Percentiles rank a stretch among this genome's conserved stretches.
Evolutionary conservation across 92 coral and sea anemone species (phyloP).

Genomic region (Anthopleura xanthogrammica): DNA sequence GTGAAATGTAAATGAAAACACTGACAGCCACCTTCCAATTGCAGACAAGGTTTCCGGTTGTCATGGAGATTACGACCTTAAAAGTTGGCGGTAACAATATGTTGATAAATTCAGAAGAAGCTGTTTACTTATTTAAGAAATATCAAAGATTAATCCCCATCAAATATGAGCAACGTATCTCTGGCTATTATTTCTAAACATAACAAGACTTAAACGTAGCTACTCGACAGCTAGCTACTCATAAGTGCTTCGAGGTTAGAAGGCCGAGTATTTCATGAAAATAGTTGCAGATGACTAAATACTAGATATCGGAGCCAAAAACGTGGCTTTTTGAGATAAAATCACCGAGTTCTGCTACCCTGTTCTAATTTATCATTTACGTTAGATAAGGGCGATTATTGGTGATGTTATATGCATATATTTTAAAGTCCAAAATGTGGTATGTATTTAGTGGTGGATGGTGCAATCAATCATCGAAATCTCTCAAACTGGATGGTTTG

Average conservation of each 20-base stretch:
- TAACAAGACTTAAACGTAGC: background rate
- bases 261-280: background rate
- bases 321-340: background rate
- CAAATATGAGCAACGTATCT: slow-evolving; percentile 5
- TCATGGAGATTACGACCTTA: slow-evolving; percentile 17
- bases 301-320: background rate
- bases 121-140: background rate
- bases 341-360: background rate
- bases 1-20: slow-evolving; percentile 8
- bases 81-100: slow-evolving; percentile 28
- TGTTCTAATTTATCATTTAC: background rate
- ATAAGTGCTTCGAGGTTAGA: background rate
- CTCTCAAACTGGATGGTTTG: background rate
- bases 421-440: background rate
- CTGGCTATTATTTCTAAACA: background rate
- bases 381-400: background rate
- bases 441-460: background rate
- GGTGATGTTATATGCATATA: background rate
- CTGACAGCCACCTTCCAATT: slow-evolving; percentile 4
- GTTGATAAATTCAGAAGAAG: background rate
- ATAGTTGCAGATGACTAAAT: background rate
- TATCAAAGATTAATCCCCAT: background rate
- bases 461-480: background rate
- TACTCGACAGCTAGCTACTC: background rate
- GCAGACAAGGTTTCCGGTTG: slow-evolving; percentile 2